Base-by-base conservation (phyloP, 2,797 vertebrate genomes). In the Hoplostethus mediterraneus region DNA sequence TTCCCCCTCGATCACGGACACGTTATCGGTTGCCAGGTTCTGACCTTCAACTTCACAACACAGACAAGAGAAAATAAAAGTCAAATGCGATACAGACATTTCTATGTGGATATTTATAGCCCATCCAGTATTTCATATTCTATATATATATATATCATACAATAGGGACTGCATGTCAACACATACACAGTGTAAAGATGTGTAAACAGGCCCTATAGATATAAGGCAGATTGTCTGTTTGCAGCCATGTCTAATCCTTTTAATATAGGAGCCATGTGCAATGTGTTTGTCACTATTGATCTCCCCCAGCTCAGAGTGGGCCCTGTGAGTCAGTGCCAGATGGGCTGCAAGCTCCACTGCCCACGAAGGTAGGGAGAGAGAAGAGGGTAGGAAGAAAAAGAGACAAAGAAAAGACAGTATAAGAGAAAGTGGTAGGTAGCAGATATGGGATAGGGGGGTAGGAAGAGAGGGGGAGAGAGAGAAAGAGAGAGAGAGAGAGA, bases 1-100 rank as follows among this genome's bases (percentile, higher is more conserved):
- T 3, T 99, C 98, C 9, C 98, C 98, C 87, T 99, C 98, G n/a
- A 98, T 95, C 91, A 99, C 98, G 0, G 96, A 96, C 91, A 99
- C 96, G 0, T 99, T 97, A 83, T 97, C 97, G 0, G 97, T 97
- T 28, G 95, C 96, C 92, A 99, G 77, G 84, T 99, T 98, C 92
- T 98, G 98, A 65, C 95, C 95, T 65, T 97, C 95, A 16, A 94
- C 98, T 98, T 85, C 17, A 83, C 58, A 33, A 72, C 36, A 69
- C 64, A 81, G 62, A 75, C 16, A 49, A 11, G 30, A 44, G 13
- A 47, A 59, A 38, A 71, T 38, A 1, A 28, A 4, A 60, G 11
- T 42, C 16, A 67, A 79, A 75, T 7, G 4, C 31, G 28, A 36
- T 38, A 45, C 42, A 53, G 54, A 45, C 38, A 44, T 59, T 66